Evolutionary conservation across 2,797 vertebrate species (phyloP).

Genomic region (Pangasius djambal): DNA sequence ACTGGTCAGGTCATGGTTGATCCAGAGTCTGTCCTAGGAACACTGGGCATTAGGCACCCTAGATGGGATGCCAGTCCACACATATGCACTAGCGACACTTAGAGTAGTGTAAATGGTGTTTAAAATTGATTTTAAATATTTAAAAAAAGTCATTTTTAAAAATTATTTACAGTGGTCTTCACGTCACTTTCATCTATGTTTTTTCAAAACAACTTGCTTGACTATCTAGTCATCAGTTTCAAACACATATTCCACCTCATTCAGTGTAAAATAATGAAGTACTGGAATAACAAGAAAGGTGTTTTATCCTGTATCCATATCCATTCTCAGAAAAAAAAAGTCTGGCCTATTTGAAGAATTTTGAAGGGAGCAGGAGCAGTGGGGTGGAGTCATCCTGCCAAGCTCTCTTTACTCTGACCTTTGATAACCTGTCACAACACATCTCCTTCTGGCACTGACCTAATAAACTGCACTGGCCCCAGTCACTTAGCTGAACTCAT

Average conservation of each 20-base stretch:
- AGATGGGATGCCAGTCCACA: not conserved
- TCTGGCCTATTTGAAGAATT: slow-evolving; percentile 17
- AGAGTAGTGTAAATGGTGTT: not conserved
- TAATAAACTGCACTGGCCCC: slow-evolving; percentile 56
- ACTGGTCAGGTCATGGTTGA: not conserved
- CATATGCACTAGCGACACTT: not conserved
- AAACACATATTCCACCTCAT: slow-evolving; percentile 3
- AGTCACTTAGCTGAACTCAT: slow-evolving; percentile 42
- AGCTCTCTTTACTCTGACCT: slow-evolving; percentile 56
- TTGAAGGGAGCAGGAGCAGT: slow-evolving; percentile 31
- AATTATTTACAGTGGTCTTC: not conserved
- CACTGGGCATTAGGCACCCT: not conserved
- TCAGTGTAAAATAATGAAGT: slow-evolving; percentile 32
- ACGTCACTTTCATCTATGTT: not conserved
- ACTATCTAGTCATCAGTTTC: slow-evolving; percentile 2
- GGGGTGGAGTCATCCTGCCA: slow-evolving; percentile 37
- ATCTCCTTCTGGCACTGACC: slow-evolving; percentile 55
- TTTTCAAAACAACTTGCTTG: not conserved
- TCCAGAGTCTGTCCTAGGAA: not conserved
- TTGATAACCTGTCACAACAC: slow-evolving; percentile 62
- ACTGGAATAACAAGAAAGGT: slow-evolving; percentile 34
- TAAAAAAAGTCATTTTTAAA: too few relatives aligned
- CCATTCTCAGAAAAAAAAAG: not conserved
- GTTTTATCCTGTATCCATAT: slow-evolving; percentile 9
- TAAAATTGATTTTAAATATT: not conserved